Evolutionary conservation across 2,888 invertebrate species (phyloP).

Genomic region (Xestia ashworthii): DNA sequence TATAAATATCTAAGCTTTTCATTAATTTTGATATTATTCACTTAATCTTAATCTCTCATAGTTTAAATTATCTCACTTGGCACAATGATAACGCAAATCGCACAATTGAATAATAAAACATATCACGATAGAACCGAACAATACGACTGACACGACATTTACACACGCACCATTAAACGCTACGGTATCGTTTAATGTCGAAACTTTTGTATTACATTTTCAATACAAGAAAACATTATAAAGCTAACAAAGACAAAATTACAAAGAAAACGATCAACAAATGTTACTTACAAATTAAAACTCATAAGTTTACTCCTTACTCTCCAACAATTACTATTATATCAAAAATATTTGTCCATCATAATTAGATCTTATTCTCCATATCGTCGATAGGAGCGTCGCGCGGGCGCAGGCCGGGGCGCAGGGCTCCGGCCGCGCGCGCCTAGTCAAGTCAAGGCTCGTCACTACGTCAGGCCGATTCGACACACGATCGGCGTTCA

Average conservation of each 20-base stretch:
- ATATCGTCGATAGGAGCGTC: slow-evolving; percentile 61
- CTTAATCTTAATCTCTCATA: slow-evolving; percentile 89
- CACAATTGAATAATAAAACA: slow-evolving; percentile 85
- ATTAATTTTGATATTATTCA: slow-evolving; percentile 90
- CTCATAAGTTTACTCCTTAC: slow-evolving; percentile 86
- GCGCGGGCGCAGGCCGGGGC: slow-evolving; percentile 40
- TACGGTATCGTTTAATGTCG: slow-evolving; percentile 80
- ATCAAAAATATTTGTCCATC: slow-evolving; percentile 85
- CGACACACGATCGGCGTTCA: slow-evolving; percentile 74
- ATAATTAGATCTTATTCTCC: slow-evolving; percentile 73
- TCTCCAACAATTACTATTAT: slow-evolving; percentile 87
- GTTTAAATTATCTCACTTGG: slow-evolving; percentile 89
- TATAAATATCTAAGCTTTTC: slow-evolving; percentile 88
- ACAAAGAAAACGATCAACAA: slow-evolving; percentile 90
- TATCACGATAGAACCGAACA: slow-evolving; percentile 79
- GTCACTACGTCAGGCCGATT: slow-evolving; percentile 71
- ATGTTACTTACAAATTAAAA: slow-evolving; percentile 90
- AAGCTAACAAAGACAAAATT: slow-evolving; percentile 90
- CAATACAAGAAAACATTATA: slow-evolving; percentile 87
- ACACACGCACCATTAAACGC: slow-evolving; percentile 79
- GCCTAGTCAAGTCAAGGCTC: slow-evolving; percentile 72
- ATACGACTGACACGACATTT: slow-evolving; percentile 73
- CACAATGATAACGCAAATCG: slow-evolving; percentile 89
- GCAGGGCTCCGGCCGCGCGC: slow-evolving; percentile 47
- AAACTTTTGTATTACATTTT: slow-evolving; percentile 78